A percentile compares a stretch with the other conserved stretches of the same genome.
phyloP scores from a whole-genome alignment of 2,888 invertebrate genomes.

The Nemotelus nigrinus region DNA sequence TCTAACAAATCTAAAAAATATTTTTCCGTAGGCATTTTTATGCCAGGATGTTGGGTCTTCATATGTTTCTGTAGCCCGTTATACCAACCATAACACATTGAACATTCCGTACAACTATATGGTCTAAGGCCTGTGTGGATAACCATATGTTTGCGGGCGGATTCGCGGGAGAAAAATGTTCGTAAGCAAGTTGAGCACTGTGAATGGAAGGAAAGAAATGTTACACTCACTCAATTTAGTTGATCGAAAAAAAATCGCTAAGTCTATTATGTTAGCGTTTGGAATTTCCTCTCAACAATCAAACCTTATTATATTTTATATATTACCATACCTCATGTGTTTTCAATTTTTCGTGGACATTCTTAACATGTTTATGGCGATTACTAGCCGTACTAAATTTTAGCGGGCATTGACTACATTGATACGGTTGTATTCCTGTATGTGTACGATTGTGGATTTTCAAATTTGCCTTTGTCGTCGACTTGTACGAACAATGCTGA shows the following conservation, averaged over 20 bases:
- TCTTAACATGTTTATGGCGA: slow-evolving; percentile 51
- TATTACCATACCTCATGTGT: slow-evolving; percentile 48
- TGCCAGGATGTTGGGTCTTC: slow-evolving; percentile 49
- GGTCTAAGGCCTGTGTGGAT: slow-evolving; percentile 52
- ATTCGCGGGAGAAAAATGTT: slow-evolving; percentile 51
- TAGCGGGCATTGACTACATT: slow-evolving; percentile 48
- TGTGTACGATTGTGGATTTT: slow-evolving; percentile 52
- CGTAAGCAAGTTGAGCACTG: slow-evolving; percentile 50
- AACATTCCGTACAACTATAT: slow-evolving; percentile 49
- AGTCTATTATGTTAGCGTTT: no score
- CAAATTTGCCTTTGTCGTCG: slow-evolving; percentile 51
- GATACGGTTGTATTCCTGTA: slow-evolving; percentile 51
- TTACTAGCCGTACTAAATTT: slow-evolving; percentile 53
- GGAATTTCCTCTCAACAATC: no score
- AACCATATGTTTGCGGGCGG: slow-evolving; percentile 51
- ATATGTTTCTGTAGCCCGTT: slow-evolving; percentile 52
- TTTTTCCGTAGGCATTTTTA: slow-evolving; percentile 52
- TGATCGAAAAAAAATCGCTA: background rate
- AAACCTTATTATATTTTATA: no score
- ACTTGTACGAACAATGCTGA: slow-evolving; percentile 49
- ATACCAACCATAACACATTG: slow-evolving; percentile 51
- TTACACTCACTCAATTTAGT: background rate
- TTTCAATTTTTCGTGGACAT: slow-evolving; percentile 52
- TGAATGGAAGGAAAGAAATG: slow-evolving; percentile 12
- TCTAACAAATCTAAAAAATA: slow-evolving; percentile 48